Evolutionary conservation across 2,797 vertebrate genomes (phyloP), one percentile per base, ranked within the genome.

Genomic region (Discoglossus pictus): DNA sequence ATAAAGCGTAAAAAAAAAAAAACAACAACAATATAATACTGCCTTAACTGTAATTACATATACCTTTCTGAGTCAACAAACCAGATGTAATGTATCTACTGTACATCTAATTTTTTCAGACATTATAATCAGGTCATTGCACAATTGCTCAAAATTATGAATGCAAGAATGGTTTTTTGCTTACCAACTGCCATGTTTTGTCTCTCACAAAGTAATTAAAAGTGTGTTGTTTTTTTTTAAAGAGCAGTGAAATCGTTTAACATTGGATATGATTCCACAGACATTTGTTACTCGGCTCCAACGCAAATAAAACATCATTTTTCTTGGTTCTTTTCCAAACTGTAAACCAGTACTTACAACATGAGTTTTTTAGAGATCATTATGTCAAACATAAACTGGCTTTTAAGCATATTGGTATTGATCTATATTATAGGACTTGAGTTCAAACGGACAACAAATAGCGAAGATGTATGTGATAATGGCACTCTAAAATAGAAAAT

Each of bases 61-160:
- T 43, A 53, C 17, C 15, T 52, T 52, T 44, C n/a, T 43, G 44
- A 52, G 20, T 52, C 52, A 51, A 52, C 53, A 51, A 68, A 50
- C 47, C 42, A 52, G 36, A 36, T 52, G 55, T 38, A 52, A 52
- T 58, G 15, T 24, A 44, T 43, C 35, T 38, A 52, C 38, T 53
- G 46, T 40, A 55, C 50, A 56, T 63, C 62, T 70, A 21, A 34
- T 25, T 39, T 34, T 56, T 56, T 39, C 42, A 56, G 60, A 17
- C 15, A 70, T 63, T 70, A 63, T n/a, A 70, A 62, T 40, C 60
- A 70, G 67, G 67, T 70, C 67, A 70, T 48, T 50, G 59, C 67
- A 34, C 67, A 63, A 56, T 56, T 70, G 67, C 63, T 62, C 35
- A 48, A 0, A 47, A 70, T 70, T 70, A 63, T 50, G 60, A 63